phyloP scores from a whole-genome alignment of 1,140 invertebrate genomes.

The Platyura marginata region DNA sequence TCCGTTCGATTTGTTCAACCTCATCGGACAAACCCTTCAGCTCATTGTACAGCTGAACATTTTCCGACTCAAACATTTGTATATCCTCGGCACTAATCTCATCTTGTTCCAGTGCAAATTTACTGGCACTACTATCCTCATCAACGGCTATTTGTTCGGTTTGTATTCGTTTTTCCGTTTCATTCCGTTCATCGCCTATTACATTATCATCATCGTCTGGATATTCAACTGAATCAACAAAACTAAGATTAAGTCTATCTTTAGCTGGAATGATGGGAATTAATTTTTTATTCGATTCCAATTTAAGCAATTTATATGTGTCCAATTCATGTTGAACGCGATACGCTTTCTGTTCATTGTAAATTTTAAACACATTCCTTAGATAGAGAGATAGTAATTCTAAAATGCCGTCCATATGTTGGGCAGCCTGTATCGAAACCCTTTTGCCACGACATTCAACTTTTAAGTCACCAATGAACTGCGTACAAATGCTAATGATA shows the following conservation, averaged over 20 bases:
- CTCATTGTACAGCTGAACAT: slow-evolving; percentile 65
- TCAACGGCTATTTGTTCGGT: slow-evolving; percentile 10
- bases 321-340: slow-evolving; percentile 68
- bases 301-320: slow-evolving; percentile 54
- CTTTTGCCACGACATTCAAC: slow-evolving; percentile 34
- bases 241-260: slow-evolving; percentile 17
- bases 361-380: slow-evolving; percentile 70
- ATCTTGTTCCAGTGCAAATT: slow-evolving; percentile 39
- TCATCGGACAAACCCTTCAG: slow-evolving; percentile 61
- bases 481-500: slow-evolving; percentile 65
- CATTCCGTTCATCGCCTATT: background rate
- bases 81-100: slow-evolving; percentile 69
- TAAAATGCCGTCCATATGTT: slow-evolving; percentile 58
- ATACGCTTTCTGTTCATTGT: slow-evolving; percentile 72
- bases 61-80: slow-evolving; percentile 78
- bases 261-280: slow-evolving; percentile 19
- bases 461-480: slow-evolving; percentile 54
- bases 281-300: slow-evolving; percentile 33
- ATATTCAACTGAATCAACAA: background rate
- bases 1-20: slow-evolving; percentile 74
- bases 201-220: slow-evolving; percentile 12
- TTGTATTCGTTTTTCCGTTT: background rate
- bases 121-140: slow-evolving; percentile 34
- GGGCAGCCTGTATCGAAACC: slow-evolving; percentile 38
- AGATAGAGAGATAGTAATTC: slow-evolving; percentile 60